Conservation (phyloP, 2,113 vertebrate genomes). For the Pelmatolapia mariae region DNA sequence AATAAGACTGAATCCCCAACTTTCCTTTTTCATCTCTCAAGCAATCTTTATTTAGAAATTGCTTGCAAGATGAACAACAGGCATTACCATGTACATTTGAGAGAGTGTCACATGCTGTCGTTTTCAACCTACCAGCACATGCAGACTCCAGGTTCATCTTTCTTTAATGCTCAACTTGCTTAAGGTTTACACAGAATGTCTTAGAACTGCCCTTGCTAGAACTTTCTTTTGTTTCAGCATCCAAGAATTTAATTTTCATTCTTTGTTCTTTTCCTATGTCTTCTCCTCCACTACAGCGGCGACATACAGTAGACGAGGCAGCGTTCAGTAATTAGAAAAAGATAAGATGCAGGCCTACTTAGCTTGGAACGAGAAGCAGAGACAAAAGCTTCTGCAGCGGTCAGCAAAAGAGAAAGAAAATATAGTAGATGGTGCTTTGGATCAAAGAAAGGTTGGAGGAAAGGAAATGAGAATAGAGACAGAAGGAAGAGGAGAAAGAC, state of each 20-base stretch:
- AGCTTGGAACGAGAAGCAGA: not conserved
- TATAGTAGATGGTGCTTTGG: not conserved
- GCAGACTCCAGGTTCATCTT: not conserved
- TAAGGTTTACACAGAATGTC: not conserved
- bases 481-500: not conserved
- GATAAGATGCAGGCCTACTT: constrained; percentile 29
- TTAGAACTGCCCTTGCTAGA: not conserved
- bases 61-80: not conserved
- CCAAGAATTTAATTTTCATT: not conserved
- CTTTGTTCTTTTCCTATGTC: constrained; percentile 2
- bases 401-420: constrained; percentile 20
- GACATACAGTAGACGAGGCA: not conserved
- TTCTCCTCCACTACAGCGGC: not conserved
- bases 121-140: not conserved
- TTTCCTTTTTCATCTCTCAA: not conserved
- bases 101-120: not conserved
- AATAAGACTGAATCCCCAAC: not conserved
- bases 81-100: not conserved
- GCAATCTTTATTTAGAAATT: not conserved
- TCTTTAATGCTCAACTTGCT: not conserved
- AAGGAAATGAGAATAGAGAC: not conserved
- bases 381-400: constrained; percentile 49
- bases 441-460: constrained; percentile 1
- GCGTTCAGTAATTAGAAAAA: constrained; percentile 27
- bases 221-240: constrained; percentile 21